Evolutionary conservation across 2,888 invertebrate genomes (phyloP).

Genomic region (Matsumyia berberina): DNA sequence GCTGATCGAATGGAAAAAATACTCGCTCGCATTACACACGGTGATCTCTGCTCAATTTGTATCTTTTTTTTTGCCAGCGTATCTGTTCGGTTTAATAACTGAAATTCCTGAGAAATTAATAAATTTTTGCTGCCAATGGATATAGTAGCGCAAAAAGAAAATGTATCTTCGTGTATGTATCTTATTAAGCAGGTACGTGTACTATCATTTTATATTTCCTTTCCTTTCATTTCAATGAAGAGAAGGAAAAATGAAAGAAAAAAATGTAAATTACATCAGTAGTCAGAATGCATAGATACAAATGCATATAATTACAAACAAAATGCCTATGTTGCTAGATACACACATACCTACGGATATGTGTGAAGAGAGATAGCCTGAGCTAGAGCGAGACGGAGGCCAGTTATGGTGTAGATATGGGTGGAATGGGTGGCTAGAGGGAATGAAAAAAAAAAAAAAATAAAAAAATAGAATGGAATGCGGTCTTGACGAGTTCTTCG

Average conservation of each 20-base stretch:
- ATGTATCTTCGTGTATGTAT: slow-evolving; percentile 41
- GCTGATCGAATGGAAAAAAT: slow-evolving; percentile 58
- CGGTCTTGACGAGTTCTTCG: slow-evolving; percentile 76
- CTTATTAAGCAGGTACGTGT: slow-evolving; percentile 35
- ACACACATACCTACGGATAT: background rate
- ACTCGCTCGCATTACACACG: background rate
- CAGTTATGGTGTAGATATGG: slow-evolving; percentile 25
- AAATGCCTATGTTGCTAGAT: slow-evolving; percentile 73
- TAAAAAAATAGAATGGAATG: slow-evolving; percentile 73
- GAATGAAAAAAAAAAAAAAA: too few species aligned
- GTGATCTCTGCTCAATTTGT: slow-evolving; percentile 35
- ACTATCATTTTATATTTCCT: slow-evolving; percentile 69
- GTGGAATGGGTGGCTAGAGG: slow-evolving; percentile 50
- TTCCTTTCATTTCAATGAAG: slow-evolving; percentile 61
- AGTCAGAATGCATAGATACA: slow-evolving; percentile 76
- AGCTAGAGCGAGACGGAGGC: slow-evolving; percentile 37
- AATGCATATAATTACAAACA: slow-evolving; percentile 76
- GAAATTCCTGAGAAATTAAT: slow-evolving; percentile 59
- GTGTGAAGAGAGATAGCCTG: slow-evolving; percentile 5
- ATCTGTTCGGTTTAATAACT: slow-evolving; percentile 38
- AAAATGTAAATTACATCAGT: slow-evolving; percentile 72
- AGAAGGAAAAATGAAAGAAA: slow-evolving; percentile 15
- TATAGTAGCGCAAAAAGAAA: slow-evolving; percentile 32
- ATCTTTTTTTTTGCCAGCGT: slow-evolving; percentile 32
- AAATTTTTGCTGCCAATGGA: slow-evolving; percentile 59